Conservation (phyloP, 2,113 vertebrate species). For the Corapipo altera region DNA sequence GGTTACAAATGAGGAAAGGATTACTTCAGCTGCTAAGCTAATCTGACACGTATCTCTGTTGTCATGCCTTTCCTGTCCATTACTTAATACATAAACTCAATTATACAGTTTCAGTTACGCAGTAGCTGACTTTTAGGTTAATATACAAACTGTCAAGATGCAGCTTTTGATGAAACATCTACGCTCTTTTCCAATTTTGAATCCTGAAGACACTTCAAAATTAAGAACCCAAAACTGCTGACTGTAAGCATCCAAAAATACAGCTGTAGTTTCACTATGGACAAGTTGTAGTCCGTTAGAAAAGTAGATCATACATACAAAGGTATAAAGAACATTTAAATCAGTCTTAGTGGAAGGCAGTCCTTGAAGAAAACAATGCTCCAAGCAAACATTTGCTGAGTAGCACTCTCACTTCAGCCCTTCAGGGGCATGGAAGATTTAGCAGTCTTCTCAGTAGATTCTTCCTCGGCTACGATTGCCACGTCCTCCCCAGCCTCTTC, state of each 20-base stretch:
- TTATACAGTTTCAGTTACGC: constrained; percentile 56
- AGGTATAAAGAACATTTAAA: constrained; percentile 83
- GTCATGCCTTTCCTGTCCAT: constrained; percentile 59
- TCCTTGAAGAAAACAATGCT: constrained; percentile 70
- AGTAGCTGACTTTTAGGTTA: constrained; percentile 59
- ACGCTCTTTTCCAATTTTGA: constrained; percentile 63
- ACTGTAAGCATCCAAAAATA: constrained; percentile 82
- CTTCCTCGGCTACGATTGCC: constrained; percentile 92
- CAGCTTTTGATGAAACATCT: constrained; percentile 64
- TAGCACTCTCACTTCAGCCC: constrained; percentile 55
- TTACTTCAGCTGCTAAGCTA: constrained; percentile 61
- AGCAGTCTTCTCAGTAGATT: constrained; percentile 82
- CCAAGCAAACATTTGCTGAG: constrained; percentile 72
- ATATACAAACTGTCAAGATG: constrained; percentile 65
- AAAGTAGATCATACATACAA: constrained; percentile 87
- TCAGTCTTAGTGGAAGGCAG: constrained; percentile 80
- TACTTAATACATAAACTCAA: constrained; percentile 52
- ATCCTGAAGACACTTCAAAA: constrained; percentile 72
- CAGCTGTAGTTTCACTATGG: constrained; percentile 77
- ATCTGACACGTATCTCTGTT: constrained; percentile 32
- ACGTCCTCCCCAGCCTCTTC: constrained; percentile 89
- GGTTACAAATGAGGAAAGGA: constrained; percentile 53
- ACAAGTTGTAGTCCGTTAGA: constrained; percentile 79
- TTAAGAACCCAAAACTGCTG: constrained; percentile 66
- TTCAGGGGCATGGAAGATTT: constrained; percentile 32